Percentiles rank a stretch among this genome's conserved stretches.
Evolutionary conservation across 2,113 vertebrate species (phyloP).

Genomic region (Microtus richardsoni): DNA sequence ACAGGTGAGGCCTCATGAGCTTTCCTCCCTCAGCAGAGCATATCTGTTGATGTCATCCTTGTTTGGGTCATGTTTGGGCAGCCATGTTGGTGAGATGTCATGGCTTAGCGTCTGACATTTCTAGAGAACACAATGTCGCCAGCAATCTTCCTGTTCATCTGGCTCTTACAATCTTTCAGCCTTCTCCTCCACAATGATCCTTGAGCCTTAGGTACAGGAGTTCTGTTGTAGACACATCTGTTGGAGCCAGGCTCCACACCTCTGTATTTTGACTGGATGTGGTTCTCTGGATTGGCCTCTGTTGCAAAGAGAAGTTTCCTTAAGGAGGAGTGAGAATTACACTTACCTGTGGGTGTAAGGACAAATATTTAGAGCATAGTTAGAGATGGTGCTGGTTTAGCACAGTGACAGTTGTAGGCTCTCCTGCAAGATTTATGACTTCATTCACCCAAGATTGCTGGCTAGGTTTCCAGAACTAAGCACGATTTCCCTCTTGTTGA

Average conservation of each 20-base stretch:
- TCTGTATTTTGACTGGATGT: neutral
- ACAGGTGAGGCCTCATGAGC: neutral
- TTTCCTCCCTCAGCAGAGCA: neutral
- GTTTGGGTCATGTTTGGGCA: neutral
- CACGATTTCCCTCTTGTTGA: neutral
- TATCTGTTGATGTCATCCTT: neutral
- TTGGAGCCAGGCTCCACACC: neutral
- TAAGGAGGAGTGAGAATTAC: neutral
- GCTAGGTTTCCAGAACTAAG: neutral
- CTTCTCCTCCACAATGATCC: neutral
- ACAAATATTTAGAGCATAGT: neutral
- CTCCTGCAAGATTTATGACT: neutral
- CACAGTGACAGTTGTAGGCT: neutral
- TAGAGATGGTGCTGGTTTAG: neutral
- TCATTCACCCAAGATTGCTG: neutral
- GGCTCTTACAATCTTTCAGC: neutral
- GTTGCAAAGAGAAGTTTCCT: neutral
- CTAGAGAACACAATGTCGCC: neutral
- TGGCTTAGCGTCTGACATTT: neutral
- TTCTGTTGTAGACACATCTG: neutral
- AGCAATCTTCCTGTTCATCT: neutral
- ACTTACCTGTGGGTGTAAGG: neutral
- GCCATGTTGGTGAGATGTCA: neutral
- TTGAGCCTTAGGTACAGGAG: neutral
- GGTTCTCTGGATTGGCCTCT: neutral